Conservation (phyloP, 53 echinoderm and acorn worm genomes). For the Astropecten irregularis region DNA sequence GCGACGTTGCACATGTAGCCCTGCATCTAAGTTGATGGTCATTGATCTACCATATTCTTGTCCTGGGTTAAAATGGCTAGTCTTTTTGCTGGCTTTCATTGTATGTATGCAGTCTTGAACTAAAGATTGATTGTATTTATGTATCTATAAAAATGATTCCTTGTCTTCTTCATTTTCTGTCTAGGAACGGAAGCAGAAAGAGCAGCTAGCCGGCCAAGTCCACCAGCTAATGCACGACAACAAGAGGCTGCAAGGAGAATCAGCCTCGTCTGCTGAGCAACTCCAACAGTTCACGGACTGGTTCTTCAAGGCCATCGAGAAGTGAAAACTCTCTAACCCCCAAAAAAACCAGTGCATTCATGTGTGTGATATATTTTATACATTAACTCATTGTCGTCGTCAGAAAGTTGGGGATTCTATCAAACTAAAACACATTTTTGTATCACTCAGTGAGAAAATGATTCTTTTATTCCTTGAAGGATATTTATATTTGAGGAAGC, state of each 20-base stretch:
- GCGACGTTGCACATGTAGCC: too few relatives aligned
- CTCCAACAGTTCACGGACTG: constrained; percentile 77
- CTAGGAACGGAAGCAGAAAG: constrained; percentile 75
- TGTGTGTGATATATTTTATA: constrained; percentile 35
- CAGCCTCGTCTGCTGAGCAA: constrained; percentile 60
- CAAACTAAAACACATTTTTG: too few relatives aligned
- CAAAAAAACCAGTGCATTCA: not conserved
- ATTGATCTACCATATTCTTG: too few relatives aligned
- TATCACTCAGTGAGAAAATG: too few relatives aligned
- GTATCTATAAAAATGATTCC: too few relatives aligned
- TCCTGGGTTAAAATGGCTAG: too few relatives aligned
- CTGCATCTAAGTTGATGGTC: too few relatives aligned
- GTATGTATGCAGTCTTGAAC: too few relatives aligned
- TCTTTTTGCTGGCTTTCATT: too few relatives aligned
- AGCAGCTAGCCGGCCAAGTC: constrained; percentile 62
- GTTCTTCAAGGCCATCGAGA: constrained; percentile 70
- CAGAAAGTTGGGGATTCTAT: not conserved
- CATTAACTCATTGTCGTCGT: not conserved
- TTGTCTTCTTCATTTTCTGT: not conserved
- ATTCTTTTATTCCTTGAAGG: too few relatives aligned
- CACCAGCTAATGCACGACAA: constrained; percentile 61
- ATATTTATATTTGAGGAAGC: too few relatives aligned
- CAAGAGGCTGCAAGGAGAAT: constrained; percentile 65
- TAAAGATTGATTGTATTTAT: too few relatives aligned
- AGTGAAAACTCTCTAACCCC: constrained; percentile 18